Evolutionary conservation across 2,888 invertebrate species (phyloP).

Genomic region (Metellina segmentata): DNA sequence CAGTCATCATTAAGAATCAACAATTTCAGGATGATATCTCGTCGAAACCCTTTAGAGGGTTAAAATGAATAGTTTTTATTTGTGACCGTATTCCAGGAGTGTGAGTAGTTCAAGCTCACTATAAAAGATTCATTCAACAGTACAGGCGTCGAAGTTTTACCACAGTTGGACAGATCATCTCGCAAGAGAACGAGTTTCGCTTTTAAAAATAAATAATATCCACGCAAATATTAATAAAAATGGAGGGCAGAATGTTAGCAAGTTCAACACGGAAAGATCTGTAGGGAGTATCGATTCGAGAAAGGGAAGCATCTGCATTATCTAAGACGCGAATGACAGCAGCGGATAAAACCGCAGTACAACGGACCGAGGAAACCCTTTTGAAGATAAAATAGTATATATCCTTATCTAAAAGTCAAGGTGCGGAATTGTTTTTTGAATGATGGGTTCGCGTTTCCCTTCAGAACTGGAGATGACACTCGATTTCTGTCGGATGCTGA

Average conservation of each 20-base stretch:
- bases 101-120: too few relatives aligned
- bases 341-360: neutral
- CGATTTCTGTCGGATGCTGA: neutral
- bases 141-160: too few relatives aligned
- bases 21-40: too few relatives aligned
- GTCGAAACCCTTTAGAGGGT: too few relatives aligned
- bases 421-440: conserved; percentile 1
- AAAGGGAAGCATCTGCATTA: neutral
- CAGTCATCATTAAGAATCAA: too few relatives aligned
- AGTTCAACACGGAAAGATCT: neutral
- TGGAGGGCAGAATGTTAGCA: neutral
- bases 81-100: too few relatives aligned
- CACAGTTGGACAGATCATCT: too few relatives aligned
- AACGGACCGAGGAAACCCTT: neutral
- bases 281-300: neutral
- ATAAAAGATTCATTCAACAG: too few relatives aligned
- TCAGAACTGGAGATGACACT: neutral
- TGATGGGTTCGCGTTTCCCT: neutral
- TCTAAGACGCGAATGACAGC: neutral
- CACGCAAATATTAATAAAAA: neutral
- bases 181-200: too few relatives aligned
- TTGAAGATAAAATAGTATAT: neutral
- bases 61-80: too few relatives aligned
- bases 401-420: neutral
- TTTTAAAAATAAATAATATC: too few relatives aligned